Evolutionary conservation across 2,797 vertebrate species (phyloP), one percentile per base, ranked within the genome.

Genomic region (Helarctos malayanus): DNA sequence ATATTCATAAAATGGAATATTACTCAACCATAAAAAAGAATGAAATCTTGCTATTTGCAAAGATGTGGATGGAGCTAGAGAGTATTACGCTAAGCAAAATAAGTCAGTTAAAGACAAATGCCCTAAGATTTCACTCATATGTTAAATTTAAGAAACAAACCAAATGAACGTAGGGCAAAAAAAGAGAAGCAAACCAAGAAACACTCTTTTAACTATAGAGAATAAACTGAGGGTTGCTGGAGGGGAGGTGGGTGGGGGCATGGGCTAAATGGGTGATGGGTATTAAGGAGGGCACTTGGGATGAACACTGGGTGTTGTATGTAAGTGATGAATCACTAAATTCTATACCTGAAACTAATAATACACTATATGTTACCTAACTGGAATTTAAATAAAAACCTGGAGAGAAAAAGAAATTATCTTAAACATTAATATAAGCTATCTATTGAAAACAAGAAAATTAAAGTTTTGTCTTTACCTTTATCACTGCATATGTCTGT

Each of bases 391-490:
- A 73, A 73, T 73, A 45, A 73, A 41, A 38, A 25, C n/a, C 18
- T 45, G 23, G 21, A 73, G 38, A 73, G 61, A 65, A 56, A 16
- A 54, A 68, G 7, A 79, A 88, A 21, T 91, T 61, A 3, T 68
- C 52, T 65, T 96, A 52, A 79, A 91, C 69, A 41, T 81, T 61
- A 29, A 76, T 71, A 93, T 95, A 91, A 80, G 35, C 18, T 86
- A 75, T 32, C 14, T 69, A 63, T 45, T 45, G 18, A 69, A 96
- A 83, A 65, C 6, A 81, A 75, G 19, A 83, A 59, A 63, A 73
- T 81, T 91, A 54, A 68, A 25, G 41, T 29, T 81, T 85, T 80
- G 14, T 52, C 41, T 88, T 27, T 76, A 35, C 45, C 4, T 88
- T 61, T 85, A 78, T 94, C 27, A 52, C 13, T 52, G 32, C 61